A percentile compares a stretch with the other conserved stretches of the same genome.
phyloP scores from a whole-genome alignment of 2,888 invertebrate genomes.

The Scaptomyza flava region DNA sequence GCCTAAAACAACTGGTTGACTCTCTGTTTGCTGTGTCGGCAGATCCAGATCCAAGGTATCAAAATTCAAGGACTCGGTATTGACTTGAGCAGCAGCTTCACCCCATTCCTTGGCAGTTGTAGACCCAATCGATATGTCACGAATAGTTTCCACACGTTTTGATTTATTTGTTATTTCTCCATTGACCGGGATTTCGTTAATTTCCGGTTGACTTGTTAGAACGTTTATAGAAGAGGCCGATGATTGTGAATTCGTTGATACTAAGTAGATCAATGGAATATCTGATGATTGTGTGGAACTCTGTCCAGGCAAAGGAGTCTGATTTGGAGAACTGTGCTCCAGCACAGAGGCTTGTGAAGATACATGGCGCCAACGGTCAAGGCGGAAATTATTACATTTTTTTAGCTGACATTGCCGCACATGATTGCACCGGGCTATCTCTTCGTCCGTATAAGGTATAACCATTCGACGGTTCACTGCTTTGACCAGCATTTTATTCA shows the following conservation, averaged over 20 bases:
- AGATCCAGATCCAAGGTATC: slow-evolving; percentile 1
- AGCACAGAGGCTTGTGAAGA: not conserved
- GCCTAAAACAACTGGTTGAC: slow-evolving; percentile 1
- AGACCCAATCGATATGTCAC: not conserved
- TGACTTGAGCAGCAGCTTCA: slow-evolving; percentile 15
- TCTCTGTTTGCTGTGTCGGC: slow-evolving; percentile 20
- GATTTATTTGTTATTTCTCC: not conserved
- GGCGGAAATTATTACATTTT: slow-evolving; percentile 47
- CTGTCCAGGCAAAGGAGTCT: slow-evolving; percentile 20
- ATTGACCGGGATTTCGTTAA: slow-evolving; percentile 5
- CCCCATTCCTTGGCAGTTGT: slow-evolving; percentile 24
- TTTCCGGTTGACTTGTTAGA: not conserved
- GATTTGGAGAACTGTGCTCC: not conserved
- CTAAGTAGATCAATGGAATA: not conserved
- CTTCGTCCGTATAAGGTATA: slow-evolving; percentile 36
- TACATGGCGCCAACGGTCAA: slow-evolving; percentile 39
- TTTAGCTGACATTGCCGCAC: slow-evolving; percentile 41
- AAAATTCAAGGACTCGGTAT: slow-evolving; percentile 42
- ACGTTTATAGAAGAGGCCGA: not conserved
- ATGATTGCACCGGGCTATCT: slow-evolving; percentile 10
- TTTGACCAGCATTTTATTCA: slow-evolving; percentile 56
- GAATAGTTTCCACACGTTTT: fast-evolving
- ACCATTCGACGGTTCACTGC: slow-evolving; percentile 52
- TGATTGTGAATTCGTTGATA: not conserved
- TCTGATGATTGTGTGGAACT: not conserved